Conservation (phyloP, 2,797 vertebrate genomes). For the Acipenser oxyrinchus region DNA sequence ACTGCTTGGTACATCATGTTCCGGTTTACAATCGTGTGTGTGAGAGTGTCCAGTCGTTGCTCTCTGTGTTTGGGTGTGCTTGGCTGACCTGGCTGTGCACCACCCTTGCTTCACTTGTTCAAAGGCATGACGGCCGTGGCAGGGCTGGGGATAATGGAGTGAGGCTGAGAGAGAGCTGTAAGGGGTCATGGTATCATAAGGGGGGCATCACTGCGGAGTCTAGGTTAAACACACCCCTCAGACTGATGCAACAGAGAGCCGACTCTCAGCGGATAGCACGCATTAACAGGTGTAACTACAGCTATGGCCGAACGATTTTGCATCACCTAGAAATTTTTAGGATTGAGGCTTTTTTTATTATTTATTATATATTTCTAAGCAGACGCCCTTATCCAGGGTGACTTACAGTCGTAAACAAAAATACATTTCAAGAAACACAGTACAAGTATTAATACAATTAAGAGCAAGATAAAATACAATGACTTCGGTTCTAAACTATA, state of each 20-base stretch:
- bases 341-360: too few relatives aligned
- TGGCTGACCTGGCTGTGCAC: slow-evolving; percentile 24
- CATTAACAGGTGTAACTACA: too few relatives aligned
- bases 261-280: slow-evolving; percentile 16
- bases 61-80: slow-evolving; percentile 12
- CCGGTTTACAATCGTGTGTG: slow-evolving; percentile 16
- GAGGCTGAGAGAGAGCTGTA: slow-evolving; percentile 6
- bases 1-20: slow-evolving; percentile 10
- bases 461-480: too few relatives aligned
- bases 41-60: slow-evolving; percentile 14
- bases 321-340: too few relatives aligned
- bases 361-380: too few relatives aligned
- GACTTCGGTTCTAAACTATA: too few relatives aligned
- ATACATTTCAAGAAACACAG: too few relatives aligned
- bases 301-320: too few relatives aligned
- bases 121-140: slow-evolving; percentile 18
- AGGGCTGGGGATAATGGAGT: slow-evolving; percentile 6
- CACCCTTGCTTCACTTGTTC: slow-evolving; percentile 19
- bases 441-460: too few relatives aligned
- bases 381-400: too few relatives aligned
- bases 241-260: slow-evolving; percentile 23
- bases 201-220: slow-evolving; percentile 19
- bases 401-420: too few relatives aligned
- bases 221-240: slow-evolving; percentile 23
- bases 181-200: slow-evolving; percentile 27